Base-by-base conservation (phyloP, 2,888 invertebrate genomes). In the Leptinotarsa tumamoca region DNA sequence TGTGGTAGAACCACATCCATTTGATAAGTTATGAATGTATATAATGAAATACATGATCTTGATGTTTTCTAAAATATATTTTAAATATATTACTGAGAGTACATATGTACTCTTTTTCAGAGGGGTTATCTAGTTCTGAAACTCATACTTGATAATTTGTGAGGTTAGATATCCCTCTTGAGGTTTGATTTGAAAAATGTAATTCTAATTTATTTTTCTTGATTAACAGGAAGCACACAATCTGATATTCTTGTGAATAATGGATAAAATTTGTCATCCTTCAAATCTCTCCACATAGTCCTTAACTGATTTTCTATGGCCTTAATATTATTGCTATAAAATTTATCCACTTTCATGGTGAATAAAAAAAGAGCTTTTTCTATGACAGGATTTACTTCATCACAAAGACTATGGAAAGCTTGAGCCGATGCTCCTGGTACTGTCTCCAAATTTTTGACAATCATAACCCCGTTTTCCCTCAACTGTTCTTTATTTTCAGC, bases 351-450 rank as follows among this genome's bases (percentile, higher is more conserved):
- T 77, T 87, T 85, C 61, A 90, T 84, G 4, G 89, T 90, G 73
- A 90, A 87, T 72, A 90, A 86, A 79, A 89, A 89, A 51, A 90
- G 81, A 18, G 87, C 87, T 68, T 86, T 85, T 67, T 80, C 76
- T 14, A 90, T 88, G 50, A 89, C 78, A 14, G 92, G 92, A 73
- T 86, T 89, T 66, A 88, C 78, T 49, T 89, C 90, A 81, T 92
- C 92, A 80, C 92, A 92, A 79, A 92, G 89, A 73, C 88, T 86
- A 81, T 92, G 92, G 79, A 92, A 89, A 4, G 90, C 90, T 81
- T 87, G 89, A 2, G 90, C 88, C 0, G 87, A 85, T 52, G 81
- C 71, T 17, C 89, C 89, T 13, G 86, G 83, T 23, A 88, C 81
- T 54, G 85, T 68, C 23, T 88, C 87, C 52, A 90, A 77, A 82